Base-by-base conservation (phyloP, 2,797 vertebrate genomes). In the Lepus townsendii region DNA sequence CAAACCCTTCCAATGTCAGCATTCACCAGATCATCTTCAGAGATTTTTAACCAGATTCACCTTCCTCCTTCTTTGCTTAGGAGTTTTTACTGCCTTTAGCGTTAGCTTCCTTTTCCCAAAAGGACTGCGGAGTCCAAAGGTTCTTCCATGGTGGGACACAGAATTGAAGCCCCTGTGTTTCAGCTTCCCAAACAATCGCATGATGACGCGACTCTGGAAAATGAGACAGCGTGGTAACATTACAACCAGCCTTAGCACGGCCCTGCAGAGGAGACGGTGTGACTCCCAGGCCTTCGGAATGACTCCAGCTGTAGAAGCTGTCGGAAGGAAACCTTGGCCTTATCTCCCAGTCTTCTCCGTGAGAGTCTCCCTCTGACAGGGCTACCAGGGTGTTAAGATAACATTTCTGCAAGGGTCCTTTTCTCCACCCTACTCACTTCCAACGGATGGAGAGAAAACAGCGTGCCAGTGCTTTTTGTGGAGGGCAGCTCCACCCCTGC, bases 1-100 rank as follows among this genome's bases (percentile, higher is more conserved):
- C 69, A 82, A 57, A 32, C 20, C 50, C 62, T 72, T n/a, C 71
- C 92, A 94, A 91, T 68, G 76, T 60, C 60, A 66, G 27, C 75
- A 75, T 72, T 54, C n/a, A 22, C 38, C 63, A 83, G 47, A 68
- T 82, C 63, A 89, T 87, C 91, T 62, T 78, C 73, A 94, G 72
- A 26, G 88, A 26, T 86, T 71, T 91, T 76, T 38, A 76, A 68
- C 20, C 50, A 80, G 66, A 87, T 27, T 14, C 3, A 75, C n/a
- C 88, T 66, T 90, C 24, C 62, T 80, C 32, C 13, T 2, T 85
- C 27, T 90, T 78, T 72, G 7, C 62, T 84, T 63, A 13, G 90
- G 75, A 94, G 57, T 22, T 42, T 91, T 47, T 42, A 20, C 73
- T 83, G 77, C 68, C n/a, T 60, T n/a, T 47, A 77, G 42, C 71